Evolutionary conservation across 2,888 invertebrate genomes (phyloP).

Genomic region (Yponomeuta malinellus): DNA sequence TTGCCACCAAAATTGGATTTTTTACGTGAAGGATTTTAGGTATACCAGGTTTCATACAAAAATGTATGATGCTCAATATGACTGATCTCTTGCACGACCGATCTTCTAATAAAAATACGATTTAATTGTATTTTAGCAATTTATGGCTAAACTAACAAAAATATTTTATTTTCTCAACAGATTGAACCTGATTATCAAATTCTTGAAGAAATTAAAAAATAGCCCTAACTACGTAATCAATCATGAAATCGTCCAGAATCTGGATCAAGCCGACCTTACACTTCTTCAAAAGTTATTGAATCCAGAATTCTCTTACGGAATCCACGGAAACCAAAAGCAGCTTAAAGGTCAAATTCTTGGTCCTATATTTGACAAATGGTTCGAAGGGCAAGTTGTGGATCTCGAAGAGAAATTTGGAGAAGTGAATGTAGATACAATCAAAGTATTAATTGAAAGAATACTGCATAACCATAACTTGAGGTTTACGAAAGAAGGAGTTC

Average conservation of each 20-base stretch:
- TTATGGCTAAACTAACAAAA: not conserved
- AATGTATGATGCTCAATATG: too few species aligned
- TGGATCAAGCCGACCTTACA: not conserved
- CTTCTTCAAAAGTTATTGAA: not conserved
- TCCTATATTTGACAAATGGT: constrained; percentile 35
- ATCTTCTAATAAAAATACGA: too few species aligned
- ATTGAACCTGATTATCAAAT: not conserved
- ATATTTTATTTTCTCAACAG: not conserved
- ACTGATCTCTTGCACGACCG: too few species aligned
- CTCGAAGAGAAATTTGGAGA: constrained; percentile 25
- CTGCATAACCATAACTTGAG: constrained; percentile 36
- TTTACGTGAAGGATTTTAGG: too few species aligned
- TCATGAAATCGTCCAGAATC: not conserved
- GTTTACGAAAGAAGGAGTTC: constrained; percentile 30
- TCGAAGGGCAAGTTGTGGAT: constrained; percentile 32
- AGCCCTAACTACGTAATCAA: not conserved
- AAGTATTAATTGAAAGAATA: constrained; percentile 31
- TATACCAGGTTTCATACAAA: too few species aligned
- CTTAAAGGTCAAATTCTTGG: not conserved
- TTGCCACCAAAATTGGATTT: too few species aligned
- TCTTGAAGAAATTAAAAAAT: not conserved
- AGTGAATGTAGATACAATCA: constrained; percentile 29
- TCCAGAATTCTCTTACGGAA: not conserved
- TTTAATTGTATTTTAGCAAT: not conserved
- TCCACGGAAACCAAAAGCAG: not conserved